These are phyloP conservation scores for Proisotoma minuta DNA, from an alignment of 2,888 invertebrate genomes.

Conservation along the genomic window DNA sequence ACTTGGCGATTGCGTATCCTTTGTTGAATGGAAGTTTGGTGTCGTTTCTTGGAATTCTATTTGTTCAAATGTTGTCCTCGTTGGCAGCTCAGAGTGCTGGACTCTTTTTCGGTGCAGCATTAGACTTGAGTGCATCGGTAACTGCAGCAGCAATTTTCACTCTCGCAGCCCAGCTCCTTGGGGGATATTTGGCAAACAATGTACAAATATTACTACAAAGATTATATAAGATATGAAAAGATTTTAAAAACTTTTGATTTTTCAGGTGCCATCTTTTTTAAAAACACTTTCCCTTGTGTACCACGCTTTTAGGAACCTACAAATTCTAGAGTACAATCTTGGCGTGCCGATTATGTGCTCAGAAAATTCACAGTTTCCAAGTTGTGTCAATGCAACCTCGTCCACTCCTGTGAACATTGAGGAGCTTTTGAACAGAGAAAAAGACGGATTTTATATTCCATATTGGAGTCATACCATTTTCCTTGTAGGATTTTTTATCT, in stretches of 20 bases:
- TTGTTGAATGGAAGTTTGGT: conserved; percentile 65
- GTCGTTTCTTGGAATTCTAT: conserved; percentile 64
- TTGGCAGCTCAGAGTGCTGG: conserved; percentile 61
- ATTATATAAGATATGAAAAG: neutral
- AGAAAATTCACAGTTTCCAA: conserved; percentile 49
- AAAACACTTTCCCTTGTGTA: conserved; percentile 58
- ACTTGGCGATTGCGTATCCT: conserved; percentile 71
- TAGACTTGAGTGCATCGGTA: conserved; percentile 71
- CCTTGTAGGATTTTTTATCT: conserved; percentile 64
- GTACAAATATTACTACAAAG: no score
- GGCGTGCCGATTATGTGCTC: conserved; percentile 65
- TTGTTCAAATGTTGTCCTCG: conserved; percentile 51
- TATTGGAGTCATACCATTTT: conserved; percentile 71
- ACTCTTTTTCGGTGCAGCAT: conserved; percentile 71
- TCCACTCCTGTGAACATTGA: conserved; percentile 56
- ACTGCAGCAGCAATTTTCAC: conserved; percentile 72
- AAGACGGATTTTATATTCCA: conserved; percentile 56
- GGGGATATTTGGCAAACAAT: conserved; percentile 64
- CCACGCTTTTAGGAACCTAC: conserved; percentile 76
- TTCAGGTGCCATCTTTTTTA: conserved; percentile 44
- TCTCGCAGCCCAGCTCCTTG: conserved; percentile 69
- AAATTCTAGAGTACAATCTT: conserved; percentile 69
- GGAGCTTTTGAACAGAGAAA: conserved; percentile 64
- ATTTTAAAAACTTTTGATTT: neutral
- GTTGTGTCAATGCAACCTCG: conserved; percentile 56